Base-by-base conservation (phyloP, 2,797 vertebrate genomes). In the Thaleichthys pacificus region DNA sequence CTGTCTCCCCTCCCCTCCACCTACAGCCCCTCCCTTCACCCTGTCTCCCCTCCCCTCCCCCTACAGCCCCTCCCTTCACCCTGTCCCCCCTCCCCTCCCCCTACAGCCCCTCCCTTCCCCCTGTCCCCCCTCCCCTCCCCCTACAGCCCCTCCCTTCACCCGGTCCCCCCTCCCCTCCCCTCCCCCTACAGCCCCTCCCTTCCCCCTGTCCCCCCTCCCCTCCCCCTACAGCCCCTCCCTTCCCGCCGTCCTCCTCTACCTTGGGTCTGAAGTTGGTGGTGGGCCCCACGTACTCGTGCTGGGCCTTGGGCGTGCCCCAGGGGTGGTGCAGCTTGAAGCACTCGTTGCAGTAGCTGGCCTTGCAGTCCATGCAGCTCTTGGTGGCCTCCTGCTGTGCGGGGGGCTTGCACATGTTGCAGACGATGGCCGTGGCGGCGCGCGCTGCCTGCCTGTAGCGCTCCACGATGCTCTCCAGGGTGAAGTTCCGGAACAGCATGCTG, bases 341-440 rank as follows among this genome's bases (percentile, higher is more conserved):
- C 74, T 98, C 96, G 0, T 99, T 99, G 82, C 98, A 99, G 85
- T 95, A 99, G 90, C 96, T 99, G 1, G 96, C 96, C 82, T 95
- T 96, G 87, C 98, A 99, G 91, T 99, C 98, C 96, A 98, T 94
- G 85, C 98, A 99, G 90, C 97, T 99, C 91, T 99, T 99, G 0
- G 97, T 99, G 49, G 97, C 97, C 82, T 98, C 98, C 72, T 98
- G 97, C 72, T 7, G 94, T 69, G 67, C 89, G 0, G 96, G 95
- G 17, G 96, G 96, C 78, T 99, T 99, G 80, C 98, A 99, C 64
- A 94, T 92, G 85, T 97, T 95, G 21, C 97, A 99, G 96, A 96
- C 96, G 82, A 99, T 97, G 1, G 97, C 97, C 3, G 96, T 74
- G 0, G 97, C 97, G 0, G 97, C 96, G 0, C 97, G 94, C 7